Evolutionary conservation across 2,113 vertebrate genomes (phyloP).

Genomic region (Prochilodus magdalenae): DNA sequence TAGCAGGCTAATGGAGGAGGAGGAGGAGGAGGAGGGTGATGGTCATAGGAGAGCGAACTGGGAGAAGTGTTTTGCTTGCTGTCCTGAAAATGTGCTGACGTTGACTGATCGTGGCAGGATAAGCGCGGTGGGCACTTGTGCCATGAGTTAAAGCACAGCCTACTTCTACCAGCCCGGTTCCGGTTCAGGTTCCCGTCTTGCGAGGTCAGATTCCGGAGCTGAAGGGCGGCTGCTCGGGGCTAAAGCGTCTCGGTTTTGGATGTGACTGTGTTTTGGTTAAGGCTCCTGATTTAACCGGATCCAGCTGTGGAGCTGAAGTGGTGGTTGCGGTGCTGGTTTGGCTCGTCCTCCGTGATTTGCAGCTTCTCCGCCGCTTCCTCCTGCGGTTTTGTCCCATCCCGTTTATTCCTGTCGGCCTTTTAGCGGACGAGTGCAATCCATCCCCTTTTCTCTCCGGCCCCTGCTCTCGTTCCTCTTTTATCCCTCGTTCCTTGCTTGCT

Average conservation of each 20-base stretch:
- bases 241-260: no score
- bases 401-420: conserved; percentile 39
- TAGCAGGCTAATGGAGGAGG: not conserved
- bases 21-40: no score
- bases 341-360: not conserved
- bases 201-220: not conserved
- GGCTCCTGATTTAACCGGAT: not conserved
- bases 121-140: not conserved
- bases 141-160: not conserved
- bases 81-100: not conserved
- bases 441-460: conserved; percentile 59
- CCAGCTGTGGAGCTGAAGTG: not conserved
- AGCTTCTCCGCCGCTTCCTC: not conserved
- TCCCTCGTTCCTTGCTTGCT: conserved; percentile 13
- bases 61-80: not conserved
- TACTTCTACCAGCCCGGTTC: not conserved
- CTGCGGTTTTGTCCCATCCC: conserved; percentile 27
- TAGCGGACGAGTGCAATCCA: conserved; percentile 33
- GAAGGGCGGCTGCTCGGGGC: no score
- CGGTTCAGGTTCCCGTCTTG: not conserved
- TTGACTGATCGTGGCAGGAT: not conserved
- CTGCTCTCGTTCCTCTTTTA: conserved; percentile 20
- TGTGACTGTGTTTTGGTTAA: not conserved
- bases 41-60: no score
- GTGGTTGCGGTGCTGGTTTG: not conserved